A percentile compares a stretch with the other conserved stretches of the same genome.
These are phyloP conservation scores for Machimus rusticus DNA, from an alignment of 2,888 invertebrate species.

Conservation along the genomic window DNA sequence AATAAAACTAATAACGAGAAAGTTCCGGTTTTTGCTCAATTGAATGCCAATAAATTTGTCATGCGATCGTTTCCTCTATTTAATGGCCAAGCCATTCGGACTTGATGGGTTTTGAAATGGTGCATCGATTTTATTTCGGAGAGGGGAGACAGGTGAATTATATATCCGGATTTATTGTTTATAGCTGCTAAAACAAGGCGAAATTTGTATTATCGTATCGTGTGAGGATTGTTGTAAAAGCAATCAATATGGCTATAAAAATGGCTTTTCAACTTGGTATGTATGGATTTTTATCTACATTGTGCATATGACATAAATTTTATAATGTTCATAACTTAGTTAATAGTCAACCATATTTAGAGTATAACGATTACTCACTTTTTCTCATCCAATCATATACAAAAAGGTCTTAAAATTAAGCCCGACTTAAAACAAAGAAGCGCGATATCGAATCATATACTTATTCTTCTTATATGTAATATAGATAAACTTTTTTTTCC, in stretches of 20 bases:
- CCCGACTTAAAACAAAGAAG: too few relatives aligned
- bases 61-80: not conserved
- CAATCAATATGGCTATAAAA: not conserved
- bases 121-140: not conserved
- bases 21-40: not conserved
- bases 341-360: too few relatives aligned
- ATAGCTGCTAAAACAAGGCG: not conserved
- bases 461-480: too few relatives aligned
- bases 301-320: not conserved
- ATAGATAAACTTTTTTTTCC: too few relatives aligned
- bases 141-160: not conserved
- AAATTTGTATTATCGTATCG: not conserved
- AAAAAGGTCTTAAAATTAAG: too few relatives aligned
- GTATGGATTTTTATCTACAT: not conserved
- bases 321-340: not conserved
- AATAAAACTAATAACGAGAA: not conserved
- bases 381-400: too few relatives aligned
- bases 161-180: not conserved
- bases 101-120: not conserved
- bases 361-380: too few relatives aligned
- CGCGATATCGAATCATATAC: too few relatives aligned
- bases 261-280: not conserved
- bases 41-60: not conserved
- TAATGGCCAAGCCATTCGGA: not conserved
- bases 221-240: not conserved